Evolutionary conservation across 2,113 vertebrate species (phyloP).

Genomic region (Terrapene triunguis): DNA sequence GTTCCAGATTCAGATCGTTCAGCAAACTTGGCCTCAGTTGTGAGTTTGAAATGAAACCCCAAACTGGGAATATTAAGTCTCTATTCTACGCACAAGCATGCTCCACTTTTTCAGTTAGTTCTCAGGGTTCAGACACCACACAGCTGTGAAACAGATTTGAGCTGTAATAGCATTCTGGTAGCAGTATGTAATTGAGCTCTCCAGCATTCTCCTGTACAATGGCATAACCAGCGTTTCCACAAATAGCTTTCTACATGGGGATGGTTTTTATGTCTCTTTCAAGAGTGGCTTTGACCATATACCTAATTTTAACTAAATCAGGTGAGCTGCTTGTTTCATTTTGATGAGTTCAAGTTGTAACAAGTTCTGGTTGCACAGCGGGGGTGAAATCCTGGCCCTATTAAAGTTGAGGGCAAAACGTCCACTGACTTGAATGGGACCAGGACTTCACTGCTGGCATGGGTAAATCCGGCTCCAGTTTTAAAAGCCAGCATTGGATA

Average conservation of each 20-base stretch:
- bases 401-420: neutral
- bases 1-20: neutral
- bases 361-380: neutral
- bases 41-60: neutral
- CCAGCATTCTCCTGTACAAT: neutral
- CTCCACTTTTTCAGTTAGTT: neutral
- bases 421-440: neutral
- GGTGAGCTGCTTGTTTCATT: neutral
- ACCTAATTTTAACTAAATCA: neutral
- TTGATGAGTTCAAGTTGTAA: neutral
- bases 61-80: neutral
- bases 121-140: neutral
- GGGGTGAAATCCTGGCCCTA: neutral
- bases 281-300: neutral
- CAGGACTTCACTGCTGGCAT: neutral
- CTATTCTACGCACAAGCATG: neutral
- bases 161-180: neutral
- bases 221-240: neutral
- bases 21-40: neutral
- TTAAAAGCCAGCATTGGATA: neutral
- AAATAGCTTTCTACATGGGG: neutral
- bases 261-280: neutral
- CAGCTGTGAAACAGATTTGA: neutral
- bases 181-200: neutral
- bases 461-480: neutral